These are phyloP conservation scores for Lanistes nyassanus DNA, from an alignment of 1,140 invertebrate genomes.

Conservation along the genomic window DNA sequence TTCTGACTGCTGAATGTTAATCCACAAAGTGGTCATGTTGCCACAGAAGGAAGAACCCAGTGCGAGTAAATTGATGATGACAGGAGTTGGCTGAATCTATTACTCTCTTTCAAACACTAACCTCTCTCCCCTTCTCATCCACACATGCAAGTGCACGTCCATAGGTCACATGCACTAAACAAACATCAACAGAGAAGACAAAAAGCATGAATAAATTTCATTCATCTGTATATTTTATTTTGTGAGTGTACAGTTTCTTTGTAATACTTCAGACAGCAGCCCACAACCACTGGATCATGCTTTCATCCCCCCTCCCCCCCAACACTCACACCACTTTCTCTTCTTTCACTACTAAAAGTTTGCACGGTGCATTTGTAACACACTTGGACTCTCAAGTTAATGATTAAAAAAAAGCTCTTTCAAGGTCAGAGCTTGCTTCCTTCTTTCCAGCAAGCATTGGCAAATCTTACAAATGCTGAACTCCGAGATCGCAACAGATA, in stretches of 20 bases:
- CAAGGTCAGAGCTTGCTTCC: too few species aligned
- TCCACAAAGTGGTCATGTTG: too few species aligned
- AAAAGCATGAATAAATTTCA: not conserved
- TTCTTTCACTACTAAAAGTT: not conserved
- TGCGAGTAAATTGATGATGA: too few species aligned
- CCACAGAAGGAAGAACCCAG: too few species aligned
- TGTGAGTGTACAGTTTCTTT: not conserved
- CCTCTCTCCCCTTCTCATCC: not conserved
- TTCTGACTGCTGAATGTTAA: too few species aligned
- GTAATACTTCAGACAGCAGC: too few species aligned
- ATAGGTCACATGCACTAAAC: not conserved
- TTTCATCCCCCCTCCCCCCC: not conserved
- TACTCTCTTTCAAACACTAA: not conserved
- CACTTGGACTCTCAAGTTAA: too few species aligned
- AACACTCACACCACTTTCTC: not conserved
- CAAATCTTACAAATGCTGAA: not conserved
- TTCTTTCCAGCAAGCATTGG: not conserved
- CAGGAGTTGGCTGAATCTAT: not conserved
- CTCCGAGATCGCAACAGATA: not conserved
- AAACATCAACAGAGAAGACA: not conserved
- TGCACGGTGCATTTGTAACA: too few species aligned
- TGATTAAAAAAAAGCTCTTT: too few species aligned
- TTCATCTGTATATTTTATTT: not conserved
- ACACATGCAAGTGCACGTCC: conserved; percentile 1
- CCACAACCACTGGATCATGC: too few species aligned